Conservation (phyloP, 2,888 invertebrate genomes). For the Dorcus parallelipipedus region DNA sequence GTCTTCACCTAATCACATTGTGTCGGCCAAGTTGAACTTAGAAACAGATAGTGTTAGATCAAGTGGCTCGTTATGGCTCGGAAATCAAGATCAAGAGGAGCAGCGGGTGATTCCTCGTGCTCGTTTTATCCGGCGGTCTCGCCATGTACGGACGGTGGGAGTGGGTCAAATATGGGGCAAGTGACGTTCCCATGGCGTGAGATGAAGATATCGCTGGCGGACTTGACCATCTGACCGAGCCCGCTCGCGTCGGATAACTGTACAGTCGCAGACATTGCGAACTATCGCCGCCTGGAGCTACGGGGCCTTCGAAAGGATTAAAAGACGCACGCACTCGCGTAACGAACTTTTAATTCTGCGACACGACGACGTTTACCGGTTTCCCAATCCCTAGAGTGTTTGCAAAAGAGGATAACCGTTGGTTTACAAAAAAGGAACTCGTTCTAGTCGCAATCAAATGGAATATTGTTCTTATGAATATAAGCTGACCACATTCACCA, state of each 20-base stretch:
- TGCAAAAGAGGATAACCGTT: no score
- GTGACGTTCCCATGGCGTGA: conserved; percentile 16
- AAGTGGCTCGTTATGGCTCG: background rate
- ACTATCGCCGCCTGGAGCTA: background rate
- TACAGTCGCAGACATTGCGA: conserved; percentile 14
- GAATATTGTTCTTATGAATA: no score
- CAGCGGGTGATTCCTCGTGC: background rate
- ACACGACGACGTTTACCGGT: no score
- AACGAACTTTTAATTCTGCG: background rate
- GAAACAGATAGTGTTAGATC: conserved; percentile 1
- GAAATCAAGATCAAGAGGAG: background rate
- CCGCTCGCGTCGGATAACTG: conserved; percentile 22
- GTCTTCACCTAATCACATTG: no score
- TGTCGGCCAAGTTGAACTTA: background rate
- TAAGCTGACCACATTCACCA: no score
- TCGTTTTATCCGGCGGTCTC: background rate
- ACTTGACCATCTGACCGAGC: conserved; percentile 35
- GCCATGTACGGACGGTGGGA: background rate
- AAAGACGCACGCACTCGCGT: background rate
- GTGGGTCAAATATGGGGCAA: conserved; percentile 14
- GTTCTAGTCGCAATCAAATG: no score
- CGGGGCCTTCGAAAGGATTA: conserved; percentile 2
- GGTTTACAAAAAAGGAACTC: no score
- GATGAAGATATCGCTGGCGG: conserved; percentile 22
- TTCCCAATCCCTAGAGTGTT: no score